These are phyloP conservation scores for Megalops cyprinoides DNA, from an alignment of 2,797 vertebrate genomes.

Conservation along the genomic window DNA sequence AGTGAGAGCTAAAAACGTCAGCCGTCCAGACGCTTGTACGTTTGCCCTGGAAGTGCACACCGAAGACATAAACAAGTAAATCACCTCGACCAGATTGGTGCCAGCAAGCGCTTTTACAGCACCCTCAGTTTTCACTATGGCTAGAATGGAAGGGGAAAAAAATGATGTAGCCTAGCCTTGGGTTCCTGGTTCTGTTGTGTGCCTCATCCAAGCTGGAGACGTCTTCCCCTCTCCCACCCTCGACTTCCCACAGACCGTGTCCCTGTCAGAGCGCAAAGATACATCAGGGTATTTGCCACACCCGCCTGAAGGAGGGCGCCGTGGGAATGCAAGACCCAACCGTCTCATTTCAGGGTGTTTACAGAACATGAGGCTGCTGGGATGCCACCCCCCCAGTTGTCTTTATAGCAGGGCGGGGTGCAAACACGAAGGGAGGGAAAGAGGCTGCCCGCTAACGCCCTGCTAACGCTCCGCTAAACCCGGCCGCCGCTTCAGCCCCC, in stretches of 20 bases:
- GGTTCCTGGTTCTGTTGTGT: background rate
- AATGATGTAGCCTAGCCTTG: background rate
- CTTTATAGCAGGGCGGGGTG: conserved; percentile 1
- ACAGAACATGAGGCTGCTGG: background rate
- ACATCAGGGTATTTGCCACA: background rate
- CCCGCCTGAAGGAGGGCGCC: background rate
- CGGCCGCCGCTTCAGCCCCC: conserved; percentile 50
- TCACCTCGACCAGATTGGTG: background rate
- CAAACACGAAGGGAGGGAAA: background rate
- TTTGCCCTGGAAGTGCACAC: background rate
- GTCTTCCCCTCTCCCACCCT: background rate
- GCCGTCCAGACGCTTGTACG: background rate
- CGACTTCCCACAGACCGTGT: background rate
- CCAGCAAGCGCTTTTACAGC: conserved; percentile 1
- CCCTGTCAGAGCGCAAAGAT: background rate
- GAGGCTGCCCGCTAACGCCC: conserved; percentile 34
- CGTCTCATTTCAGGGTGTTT: conserved; percentile 16
- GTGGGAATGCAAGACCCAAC: background rate
- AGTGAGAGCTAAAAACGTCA: background rate
- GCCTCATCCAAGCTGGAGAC: background rate
- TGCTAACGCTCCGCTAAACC: conserved; percentile 39
- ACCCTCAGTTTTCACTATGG: background rate
- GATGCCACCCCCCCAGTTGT: background rate
- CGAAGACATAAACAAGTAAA: conserved; percentile 12
- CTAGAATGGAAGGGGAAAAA: background rate